phyloP scores from a whole-genome alignment of 2,888 invertebrate genomes.

The Drosophila picticornis region DNA sequence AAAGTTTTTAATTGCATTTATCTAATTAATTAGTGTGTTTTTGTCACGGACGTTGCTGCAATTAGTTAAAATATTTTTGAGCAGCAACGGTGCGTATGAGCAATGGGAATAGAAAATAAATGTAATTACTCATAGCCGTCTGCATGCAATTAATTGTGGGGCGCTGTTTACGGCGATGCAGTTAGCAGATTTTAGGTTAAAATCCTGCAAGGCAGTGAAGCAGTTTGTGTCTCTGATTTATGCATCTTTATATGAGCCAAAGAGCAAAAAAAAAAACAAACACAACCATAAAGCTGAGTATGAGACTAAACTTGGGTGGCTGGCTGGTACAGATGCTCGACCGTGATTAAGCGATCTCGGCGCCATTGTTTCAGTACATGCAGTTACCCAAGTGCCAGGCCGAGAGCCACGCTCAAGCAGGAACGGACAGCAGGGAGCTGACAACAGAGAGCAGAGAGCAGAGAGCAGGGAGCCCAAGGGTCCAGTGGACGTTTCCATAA shows the following conservation, averaged over 20 bases:
- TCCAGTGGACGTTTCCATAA: constrained; percentile 42
- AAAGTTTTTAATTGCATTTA: neutral
- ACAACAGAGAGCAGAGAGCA: constrained; percentile 2
- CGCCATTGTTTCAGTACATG: constrained; percentile 75
- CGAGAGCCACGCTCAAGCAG: neutral
- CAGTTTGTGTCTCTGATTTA: constrained; percentile 71
- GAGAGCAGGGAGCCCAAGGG: neutral
- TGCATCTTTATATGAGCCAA: constrained; percentile 53
- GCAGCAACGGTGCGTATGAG: constrained; percentile 29
- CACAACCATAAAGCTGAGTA: neutral
- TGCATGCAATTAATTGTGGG: constrained; percentile 69
- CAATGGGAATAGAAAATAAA: constrained; percentile 49
- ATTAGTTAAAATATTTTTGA: neutral
- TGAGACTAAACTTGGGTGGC: neutral
- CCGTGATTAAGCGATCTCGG: constrained; percentile 83
- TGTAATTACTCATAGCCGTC: constrained; percentile 63
- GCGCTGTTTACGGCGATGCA: constrained; percentile 42
- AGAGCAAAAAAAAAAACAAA: constrained; percentile 1
- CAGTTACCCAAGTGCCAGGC: constrained; percentile 22
- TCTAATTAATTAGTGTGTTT: neutral
- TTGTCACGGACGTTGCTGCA: neutral
- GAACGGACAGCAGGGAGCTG: neutral
- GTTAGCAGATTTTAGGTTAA: constrained; percentile 56
- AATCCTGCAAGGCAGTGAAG: constrained; percentile 47
- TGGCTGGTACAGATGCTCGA: constrained; percentile 60